These are phyloP conservation scores for Gastracanthus pulcherrimus DNA, from an alignment of 2,888 invertebrate genomes.

Conservation along the genomic window DNA sequence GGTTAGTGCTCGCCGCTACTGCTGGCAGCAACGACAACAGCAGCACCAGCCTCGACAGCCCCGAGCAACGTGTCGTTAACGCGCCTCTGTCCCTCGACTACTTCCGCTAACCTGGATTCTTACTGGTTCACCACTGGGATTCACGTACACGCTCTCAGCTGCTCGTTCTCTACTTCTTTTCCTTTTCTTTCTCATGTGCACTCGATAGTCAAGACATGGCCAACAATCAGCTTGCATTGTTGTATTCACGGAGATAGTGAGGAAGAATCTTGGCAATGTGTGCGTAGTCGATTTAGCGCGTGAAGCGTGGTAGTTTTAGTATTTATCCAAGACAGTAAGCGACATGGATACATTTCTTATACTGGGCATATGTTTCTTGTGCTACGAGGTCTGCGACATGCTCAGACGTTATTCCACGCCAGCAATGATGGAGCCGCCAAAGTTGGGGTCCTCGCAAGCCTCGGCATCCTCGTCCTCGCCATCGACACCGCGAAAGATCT, in stretches of 20 bases:
- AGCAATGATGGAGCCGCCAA: slow-evolving; percentile 66
- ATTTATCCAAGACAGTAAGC: not conserved
- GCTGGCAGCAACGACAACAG: not conserved
- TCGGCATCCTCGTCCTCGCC: slow-evolving; percentile 71
- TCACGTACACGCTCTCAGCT: too few species aligned
- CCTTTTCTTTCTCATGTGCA: too few species aligned
- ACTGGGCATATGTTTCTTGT: slow-evolving; percentile 83
- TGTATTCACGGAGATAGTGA: not conserved
- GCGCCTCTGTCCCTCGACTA: not conserved
- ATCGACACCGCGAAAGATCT: slow-evolving; percentile 73
- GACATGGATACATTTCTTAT: slow-evolving; percentile 84
- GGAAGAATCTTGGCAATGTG: not conserved
- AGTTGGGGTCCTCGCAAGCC: slow-evolving; percentile 66
- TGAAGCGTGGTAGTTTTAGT: slow-evolving; percentile 10
- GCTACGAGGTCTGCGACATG: slow-evolving; percentile 84
- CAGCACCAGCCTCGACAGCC: not conserved
- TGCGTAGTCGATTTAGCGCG: not conserved
- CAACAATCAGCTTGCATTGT: not conserved
- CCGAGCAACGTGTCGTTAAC: not conserved
- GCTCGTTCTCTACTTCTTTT: too few species aligned
- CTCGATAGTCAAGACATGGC: not conserved
- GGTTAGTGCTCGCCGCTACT: not conserved
- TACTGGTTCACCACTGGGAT: too few species aligned
- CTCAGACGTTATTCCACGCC: slow-evolving; percentile 75
- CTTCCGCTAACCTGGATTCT: not conserved